Percentiles rank a stretch among this genome's conserved stretches.
Evolutionary conservation across 2,113 vertebrate genomes (phyloP).

Genomic region (Muntiacus reevesi): DNA sequence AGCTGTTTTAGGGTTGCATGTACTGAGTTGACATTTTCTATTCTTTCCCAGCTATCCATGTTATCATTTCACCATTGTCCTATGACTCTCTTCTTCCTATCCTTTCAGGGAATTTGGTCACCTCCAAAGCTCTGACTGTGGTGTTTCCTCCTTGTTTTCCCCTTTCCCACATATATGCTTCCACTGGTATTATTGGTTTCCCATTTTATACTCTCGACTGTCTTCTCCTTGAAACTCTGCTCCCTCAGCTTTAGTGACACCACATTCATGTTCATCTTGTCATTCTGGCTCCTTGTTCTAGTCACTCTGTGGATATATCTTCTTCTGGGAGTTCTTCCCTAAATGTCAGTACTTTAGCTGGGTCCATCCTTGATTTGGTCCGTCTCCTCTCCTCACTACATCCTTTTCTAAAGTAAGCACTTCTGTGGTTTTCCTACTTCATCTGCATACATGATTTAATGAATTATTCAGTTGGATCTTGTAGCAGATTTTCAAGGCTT

Average conservation of each 20-base stretch:
- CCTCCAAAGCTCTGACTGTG: neutral
- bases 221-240: neutral
- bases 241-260: neutral
- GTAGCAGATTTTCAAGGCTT: neutral
- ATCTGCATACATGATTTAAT: neutral
- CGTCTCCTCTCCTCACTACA: neutral
- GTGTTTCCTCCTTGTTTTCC: neutral
- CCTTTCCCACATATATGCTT: neutral
- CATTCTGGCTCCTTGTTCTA: neutral
- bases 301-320: neutral
- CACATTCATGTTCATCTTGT: neutral
- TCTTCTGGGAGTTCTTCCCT: neutral
- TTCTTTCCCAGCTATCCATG: neutral
- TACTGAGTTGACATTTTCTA: neutral
- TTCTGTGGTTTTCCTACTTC: neutral
- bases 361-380: no score
- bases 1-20: neutral
- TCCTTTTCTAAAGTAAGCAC: neutral
- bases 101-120: neutral
- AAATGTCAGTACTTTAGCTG: neutral
- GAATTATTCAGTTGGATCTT: neutral
- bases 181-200: neutral
- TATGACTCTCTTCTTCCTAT: neutral
- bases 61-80: neutral
- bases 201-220: neutral